Base-by-base conservation (phyloP, 2,888 invertebrate genomes). In the Hermaeophaga mercurialis region DNA sequence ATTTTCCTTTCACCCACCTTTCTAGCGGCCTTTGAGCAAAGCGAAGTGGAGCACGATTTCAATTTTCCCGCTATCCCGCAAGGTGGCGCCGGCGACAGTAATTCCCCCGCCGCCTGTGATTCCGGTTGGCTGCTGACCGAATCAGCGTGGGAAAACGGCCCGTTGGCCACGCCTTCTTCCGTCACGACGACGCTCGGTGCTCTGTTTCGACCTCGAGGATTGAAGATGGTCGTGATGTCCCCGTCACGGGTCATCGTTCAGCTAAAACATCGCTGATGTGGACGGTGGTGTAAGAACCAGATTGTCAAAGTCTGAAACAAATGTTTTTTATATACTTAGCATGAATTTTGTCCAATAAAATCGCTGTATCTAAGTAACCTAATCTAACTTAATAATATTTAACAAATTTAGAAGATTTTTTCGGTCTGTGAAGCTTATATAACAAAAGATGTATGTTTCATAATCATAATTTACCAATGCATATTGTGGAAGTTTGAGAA, bases 1-100 rank as follows among this genome's bases (percentile, higher is more conserved):
- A n/a, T n/a, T n/a, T n/a, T n/a, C n/a, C n/a, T 7, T 11, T 4
- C 17, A 59, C 68, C 67, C 66, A 91, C 91, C 85, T 92, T 92
- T 77, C 87, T 87, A 61, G 91, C 91, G 71, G 89, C 85, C 73
- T 87, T 87, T 45, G 91, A 91, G 78, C 91, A 92, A 74, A 91
- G 87, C 26, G 89, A 87, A 64, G 87, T 83, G 53, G 86, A 87
- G 74, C 91, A 91, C 58, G 80, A 75, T 61, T 76, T 77, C 48
- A 75, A 47, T 74, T 80, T 61, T 80, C 80, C 62, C 82, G 83
- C 61, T 31, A 48, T 78, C 79, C 61, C 53, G 59, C 62, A 54
- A 52, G 59, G 39, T 78, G 80, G 56, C 78, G 78, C 48, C 77
- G 81, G 67, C 22, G 72, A 56, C 1, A 66, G 71, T 76, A 84